Conservation (phyloP, 23 tunicate species). For the Ascidia mentula region DNA sequence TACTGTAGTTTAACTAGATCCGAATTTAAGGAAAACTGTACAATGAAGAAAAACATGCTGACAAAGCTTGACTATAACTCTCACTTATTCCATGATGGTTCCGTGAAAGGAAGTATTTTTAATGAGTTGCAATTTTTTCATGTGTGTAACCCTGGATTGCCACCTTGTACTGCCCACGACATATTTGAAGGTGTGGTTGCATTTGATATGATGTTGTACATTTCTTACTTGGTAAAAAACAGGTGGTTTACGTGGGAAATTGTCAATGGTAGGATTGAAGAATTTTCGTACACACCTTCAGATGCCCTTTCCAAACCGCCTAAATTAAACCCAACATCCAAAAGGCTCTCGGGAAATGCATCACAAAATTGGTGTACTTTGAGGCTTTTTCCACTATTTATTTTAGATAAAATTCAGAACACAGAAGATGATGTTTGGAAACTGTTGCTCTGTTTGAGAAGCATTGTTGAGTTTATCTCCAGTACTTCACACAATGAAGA, state of each 20-base stretch:
- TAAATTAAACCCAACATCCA: neutral
- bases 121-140: constrained; percentile 37
- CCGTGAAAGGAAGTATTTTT: constrained; percentile 14
- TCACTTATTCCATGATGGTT: neutral
- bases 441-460: neutral
- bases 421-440: constrained; percentile 34
- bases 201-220: constrained; percentile 33
- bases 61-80: neutral
- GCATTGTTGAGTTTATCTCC: constrained; percentile 1
- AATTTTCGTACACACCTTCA: neutral
- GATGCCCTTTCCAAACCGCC: constrained; percentile 18
- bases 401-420: constrained; percentile 17
- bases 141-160: constrained; percentile 46
- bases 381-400: constrained; percentile 38
- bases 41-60: neutral
- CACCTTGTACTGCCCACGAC: constrained; percentile 47
- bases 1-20: constrained; percentile 14
- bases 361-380: constrained; percentile 33
- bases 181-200: constrained; percentile 40
- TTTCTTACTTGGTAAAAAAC: constrained; percentile 3
- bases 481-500: neutral
- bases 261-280: constrained; percentile 13
- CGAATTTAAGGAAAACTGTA: neutral
- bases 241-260: constrained; percentile 21
- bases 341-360: constrained; percentile 35